A percentile compares a stretch with the other conserved stretches of the same genome.
These are phyloP conservation scores for Chaetops frenatus DNA, from an alignment of 2,113 vertebrate species.

Conservation along the genomic window DNA sequence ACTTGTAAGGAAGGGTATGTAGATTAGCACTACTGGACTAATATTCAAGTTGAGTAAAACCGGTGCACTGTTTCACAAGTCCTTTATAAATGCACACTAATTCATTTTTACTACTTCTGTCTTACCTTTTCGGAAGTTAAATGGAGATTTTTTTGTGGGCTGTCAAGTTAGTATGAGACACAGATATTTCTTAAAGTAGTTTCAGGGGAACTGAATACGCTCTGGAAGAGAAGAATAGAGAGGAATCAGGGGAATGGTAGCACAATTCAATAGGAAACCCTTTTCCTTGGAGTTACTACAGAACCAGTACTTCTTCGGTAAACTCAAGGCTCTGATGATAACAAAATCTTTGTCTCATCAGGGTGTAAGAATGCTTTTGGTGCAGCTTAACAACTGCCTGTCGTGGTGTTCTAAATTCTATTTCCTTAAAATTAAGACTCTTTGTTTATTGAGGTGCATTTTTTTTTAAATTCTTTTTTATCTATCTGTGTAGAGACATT, in stretches of 20 bases:
- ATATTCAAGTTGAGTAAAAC: not conserved
- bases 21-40: not conserved
- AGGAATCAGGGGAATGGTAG: not conserved
- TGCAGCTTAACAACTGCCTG: not conserved
- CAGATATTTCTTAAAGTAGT: not conserved
- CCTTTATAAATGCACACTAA: not conserved
- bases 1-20: constrained; percentile 94
- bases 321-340: not conserved
- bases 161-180: not conserved
- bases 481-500: not conserved
- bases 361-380: not conserved
- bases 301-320: not conserved
- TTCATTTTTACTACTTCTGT: not conserved
- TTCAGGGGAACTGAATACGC: not conserved
- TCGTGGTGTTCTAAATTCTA: not conserved
- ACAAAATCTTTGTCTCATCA: not conserved
- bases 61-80: not conserved
- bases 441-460: not conserved
- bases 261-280: not conserved
- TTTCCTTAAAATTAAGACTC: not conserved
- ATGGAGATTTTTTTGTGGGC: not conserved
- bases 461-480: not conserved
- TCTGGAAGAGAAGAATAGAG: not conserved
- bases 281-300: not conserved
- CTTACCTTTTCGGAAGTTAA: not conserved